A percentile compares a stretch with the other conserved stretches of the same genome.
These are phyloP conservation scores for Numenius arquata DNA, from an alignment of 2,113 vertebrate genomes.

Conservation along the genomic window DNA sequence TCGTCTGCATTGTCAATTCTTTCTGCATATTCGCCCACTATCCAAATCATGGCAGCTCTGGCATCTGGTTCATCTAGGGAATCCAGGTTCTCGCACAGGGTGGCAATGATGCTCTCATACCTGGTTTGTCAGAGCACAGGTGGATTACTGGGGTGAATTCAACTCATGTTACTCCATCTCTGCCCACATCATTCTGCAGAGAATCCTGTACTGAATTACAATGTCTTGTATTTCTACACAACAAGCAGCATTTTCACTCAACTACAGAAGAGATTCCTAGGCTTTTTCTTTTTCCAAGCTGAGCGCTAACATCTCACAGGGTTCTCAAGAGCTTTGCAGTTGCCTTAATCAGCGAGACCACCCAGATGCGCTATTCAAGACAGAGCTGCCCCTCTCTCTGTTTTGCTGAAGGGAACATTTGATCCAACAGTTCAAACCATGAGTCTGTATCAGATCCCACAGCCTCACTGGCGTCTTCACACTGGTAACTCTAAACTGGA, in stretches of 20 bases:
- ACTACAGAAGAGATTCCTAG: not conserved
- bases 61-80: conserved; percentile 97
- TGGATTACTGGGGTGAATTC: not conserved
- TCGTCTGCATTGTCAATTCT: conserved; percentile 98
- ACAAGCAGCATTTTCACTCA: not conserved
- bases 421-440: not conserved
- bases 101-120: conserved; percentile 98
- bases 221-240: not conserved
- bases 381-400: not conserved
- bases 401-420: not conserved
- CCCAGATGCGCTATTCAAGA: not conserved
- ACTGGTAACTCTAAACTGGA: not conserved
- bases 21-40: conserved; percentile 98
- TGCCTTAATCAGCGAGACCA: not conserved
- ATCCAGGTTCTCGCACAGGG: conserved; percentile 96
- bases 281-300: not conserved
- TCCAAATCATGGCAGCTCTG: conserved; percentile 99
- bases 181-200: not conserved
- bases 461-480: not conserved
- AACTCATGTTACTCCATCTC: not conserved
- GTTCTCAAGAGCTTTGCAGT: not conserved
- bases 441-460: not conserved
- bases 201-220: not conserved
- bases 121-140: conserved; percentile 63
- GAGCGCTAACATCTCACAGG: not conserved